Conservation (phyloP, 2,888 invertebrate genomes). For the Pristionchus exspectatus region DNA sequence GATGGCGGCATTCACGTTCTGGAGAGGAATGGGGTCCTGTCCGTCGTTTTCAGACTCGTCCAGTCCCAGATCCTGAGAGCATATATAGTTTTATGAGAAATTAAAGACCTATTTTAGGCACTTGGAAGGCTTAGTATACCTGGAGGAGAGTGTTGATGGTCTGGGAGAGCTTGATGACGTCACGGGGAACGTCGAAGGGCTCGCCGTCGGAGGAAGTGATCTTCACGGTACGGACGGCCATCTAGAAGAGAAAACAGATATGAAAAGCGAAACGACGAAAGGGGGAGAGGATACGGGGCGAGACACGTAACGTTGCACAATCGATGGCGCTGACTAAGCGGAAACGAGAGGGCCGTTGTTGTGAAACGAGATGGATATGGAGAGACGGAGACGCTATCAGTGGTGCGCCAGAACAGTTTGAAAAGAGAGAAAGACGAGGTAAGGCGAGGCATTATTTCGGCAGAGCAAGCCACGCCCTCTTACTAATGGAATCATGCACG, state of each 20-base stretch:
- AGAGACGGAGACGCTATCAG: constrained; percentile 2
- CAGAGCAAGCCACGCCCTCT: background rate
- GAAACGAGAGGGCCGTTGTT: background rate
- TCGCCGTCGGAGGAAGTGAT: constrained; percentile 68
- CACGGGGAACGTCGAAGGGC: constrained; percentile 86
- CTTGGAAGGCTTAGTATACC: constrained; percentile 65
- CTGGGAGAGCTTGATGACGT: constrained; percentile 96
- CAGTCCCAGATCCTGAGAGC: constrained; percentile 81
- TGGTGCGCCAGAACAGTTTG: background rate
- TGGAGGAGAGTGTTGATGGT: constrained; percentile 99
- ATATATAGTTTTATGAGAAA: background rate
- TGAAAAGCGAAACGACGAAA: background rate
- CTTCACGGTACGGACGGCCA: constrained; percentile 57
- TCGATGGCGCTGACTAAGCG: background rate
- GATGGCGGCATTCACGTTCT: constrained; percentile 97
- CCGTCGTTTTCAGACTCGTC: constrained; percentile 86
- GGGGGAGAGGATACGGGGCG: background rate
- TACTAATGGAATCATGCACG: background rate
- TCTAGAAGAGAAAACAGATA: background rate
- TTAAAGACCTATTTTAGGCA: background rate
- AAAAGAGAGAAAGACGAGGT: background rate
- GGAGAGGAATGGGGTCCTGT: constrained; percentile 92
- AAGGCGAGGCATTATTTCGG: constrained; percentile 7
- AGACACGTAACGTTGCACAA: constrained; percentile 4
- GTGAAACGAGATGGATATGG: background rate